Evolutionary conservation across 2,888 invertebrate species (phyloP).

Genomic region (Habroteleia sp.): DNA sequence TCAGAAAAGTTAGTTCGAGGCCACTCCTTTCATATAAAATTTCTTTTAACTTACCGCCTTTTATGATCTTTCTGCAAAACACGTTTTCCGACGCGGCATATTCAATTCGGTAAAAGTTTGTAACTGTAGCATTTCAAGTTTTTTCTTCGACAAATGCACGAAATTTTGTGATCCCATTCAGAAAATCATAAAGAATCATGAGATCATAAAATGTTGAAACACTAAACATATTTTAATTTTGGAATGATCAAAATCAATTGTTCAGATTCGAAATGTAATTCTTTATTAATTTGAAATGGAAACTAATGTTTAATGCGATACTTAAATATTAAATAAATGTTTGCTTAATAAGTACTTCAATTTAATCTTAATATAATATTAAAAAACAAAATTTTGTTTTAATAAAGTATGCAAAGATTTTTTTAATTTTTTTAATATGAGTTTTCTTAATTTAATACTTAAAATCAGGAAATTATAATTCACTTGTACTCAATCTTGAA

Average conservation of each 20-base stretch:
- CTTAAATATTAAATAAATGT: too few species aligned
- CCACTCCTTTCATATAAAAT: conserved; percentile 79
- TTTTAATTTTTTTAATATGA: too few species aligned
- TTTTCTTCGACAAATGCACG: conserved; percentile 12
- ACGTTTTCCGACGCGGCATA: conserved; percentile 50
- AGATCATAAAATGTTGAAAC: conserved; percentile 32
- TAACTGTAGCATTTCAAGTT: conserved; percentile 45
- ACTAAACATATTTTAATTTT: conserved; percentile 25
- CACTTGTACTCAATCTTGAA: too few species aligned
- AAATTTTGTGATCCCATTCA: conserved; percentile 23
- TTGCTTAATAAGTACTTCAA: too few species aligned
- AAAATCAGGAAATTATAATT: too few species aligned
- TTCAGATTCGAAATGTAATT: too few species aligned
- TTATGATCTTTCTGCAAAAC: conserved; percentile 68
- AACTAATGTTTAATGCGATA: too few species aligned
- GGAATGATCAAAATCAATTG: conserved; percentile 14
- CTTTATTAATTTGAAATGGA: too few species aligned
- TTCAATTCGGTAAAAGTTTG: conserved; percentile 51
- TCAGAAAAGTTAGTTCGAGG: conserved; percentile 73
- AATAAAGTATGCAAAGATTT: too few species aligned
- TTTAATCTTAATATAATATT: too few species aligned
- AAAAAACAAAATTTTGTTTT: too few species aligned
- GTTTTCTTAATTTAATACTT: too few species aligned
- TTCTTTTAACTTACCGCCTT: conserved; percentile 79
- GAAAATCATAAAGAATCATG: conserved; percentile 53